Conservation (phyloP, 1,140 invertebrate genomes). For the Drosophila watanabei region DNA sequence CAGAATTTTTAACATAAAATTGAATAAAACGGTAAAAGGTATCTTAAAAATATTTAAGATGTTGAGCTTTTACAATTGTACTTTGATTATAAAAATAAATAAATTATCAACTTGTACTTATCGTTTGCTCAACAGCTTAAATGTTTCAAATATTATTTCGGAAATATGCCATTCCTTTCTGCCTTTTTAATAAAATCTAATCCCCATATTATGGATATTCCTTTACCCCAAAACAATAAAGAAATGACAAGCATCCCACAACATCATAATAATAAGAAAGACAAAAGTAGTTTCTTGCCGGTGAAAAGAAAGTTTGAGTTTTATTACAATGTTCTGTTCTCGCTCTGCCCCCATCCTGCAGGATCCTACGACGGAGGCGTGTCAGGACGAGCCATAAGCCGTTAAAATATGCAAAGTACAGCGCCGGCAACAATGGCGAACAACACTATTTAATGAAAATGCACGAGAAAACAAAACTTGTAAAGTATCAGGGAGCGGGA, state of each 20-base stretch:
- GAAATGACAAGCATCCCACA: constrained; percentile 59
- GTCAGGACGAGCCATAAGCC: constrained; percentile 50
- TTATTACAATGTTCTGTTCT: constrained; percentile 70
- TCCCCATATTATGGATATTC: background rate
- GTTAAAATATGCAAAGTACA: constrained; percentile 76
- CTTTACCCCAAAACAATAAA: constrained; percentile 40
- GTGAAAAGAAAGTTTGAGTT: constrained; percentile 60
- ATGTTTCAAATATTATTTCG: background rate
- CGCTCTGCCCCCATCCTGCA: background rate
- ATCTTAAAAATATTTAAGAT: too few species aligned
- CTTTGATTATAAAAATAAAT: too few species aligned
- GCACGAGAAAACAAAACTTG: constrained; percentile 55
- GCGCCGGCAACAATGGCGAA: constrained; percentile 47
- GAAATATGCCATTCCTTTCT: background rate
- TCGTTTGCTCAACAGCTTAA: too few species aligned
- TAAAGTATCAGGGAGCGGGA: constrained; percentile 30
- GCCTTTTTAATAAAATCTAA: background rate
- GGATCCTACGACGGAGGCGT: constrained; percentile 3
- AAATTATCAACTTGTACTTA: too few species aligned
- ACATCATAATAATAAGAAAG: constrained; percentile 61
- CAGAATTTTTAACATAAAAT: background rate
- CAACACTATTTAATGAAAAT: constrained; percentile 78
- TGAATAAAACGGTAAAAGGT: too few species aligned
- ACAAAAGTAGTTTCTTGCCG: constrained; percentile 66
- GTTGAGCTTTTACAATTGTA: too few species aligned